These are phyloP conservation scores for Gallinago solitaria DNA, from an alignment of 2,797 vertebrate genomes.

Conservation along the genomic window DNA sequence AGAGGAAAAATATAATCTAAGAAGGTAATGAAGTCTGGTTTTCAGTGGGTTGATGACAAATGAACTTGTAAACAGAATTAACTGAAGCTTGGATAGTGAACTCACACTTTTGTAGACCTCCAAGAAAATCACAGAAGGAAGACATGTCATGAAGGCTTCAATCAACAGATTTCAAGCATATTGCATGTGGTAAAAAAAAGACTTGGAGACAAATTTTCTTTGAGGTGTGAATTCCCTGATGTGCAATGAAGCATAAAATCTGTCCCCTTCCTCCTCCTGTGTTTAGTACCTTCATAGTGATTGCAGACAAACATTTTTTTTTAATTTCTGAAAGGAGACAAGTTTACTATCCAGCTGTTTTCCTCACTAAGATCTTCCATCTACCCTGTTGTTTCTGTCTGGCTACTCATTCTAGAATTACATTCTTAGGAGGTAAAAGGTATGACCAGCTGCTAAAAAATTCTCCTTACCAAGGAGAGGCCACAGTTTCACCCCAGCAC, in stretches of 20 bases:
- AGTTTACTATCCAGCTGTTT: not conserved
- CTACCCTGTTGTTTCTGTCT: not conserved
- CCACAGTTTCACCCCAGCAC: fast-evolving
- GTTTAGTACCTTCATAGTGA: not conserved
- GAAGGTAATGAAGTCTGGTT: not conserved
- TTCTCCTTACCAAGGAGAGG: fast-evolving
- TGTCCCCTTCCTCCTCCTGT: not conserved
- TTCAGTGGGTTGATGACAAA: not conserved
- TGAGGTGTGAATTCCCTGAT: not conserved
- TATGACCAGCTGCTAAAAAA: not conserved
- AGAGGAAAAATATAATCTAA: not conserved
- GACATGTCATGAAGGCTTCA: fast-evolving
- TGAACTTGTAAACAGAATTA: not conserved
- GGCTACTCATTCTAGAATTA: not conserved
- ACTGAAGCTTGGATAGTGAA: not conserved
- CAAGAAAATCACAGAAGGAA: not conserved
- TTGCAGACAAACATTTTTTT: not conserved
- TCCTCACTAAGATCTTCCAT: not conserved
- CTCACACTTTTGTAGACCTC: not conserved
- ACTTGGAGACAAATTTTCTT: not conserved
- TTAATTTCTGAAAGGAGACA: not conserved
- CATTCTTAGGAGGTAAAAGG: not conserved
- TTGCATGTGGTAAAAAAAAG: not conserved
- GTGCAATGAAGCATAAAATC: fast-evolving
- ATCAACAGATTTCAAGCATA: not conserved